phyloP scores from a whole-genome alignment of 1,140 invertebrate genomes.

The Drosophila nebulosa region DNA sequence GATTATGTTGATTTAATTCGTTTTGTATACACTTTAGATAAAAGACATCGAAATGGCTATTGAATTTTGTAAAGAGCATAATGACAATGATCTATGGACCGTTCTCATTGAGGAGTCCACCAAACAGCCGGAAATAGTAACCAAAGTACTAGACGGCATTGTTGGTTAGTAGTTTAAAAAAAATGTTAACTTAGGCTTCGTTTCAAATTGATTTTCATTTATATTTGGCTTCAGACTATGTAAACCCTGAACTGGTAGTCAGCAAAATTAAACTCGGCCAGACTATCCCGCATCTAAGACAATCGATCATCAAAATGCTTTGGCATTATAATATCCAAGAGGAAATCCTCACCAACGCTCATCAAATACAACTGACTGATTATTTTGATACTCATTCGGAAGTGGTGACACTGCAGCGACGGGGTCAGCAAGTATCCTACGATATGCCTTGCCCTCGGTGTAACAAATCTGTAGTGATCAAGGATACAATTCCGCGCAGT shows the following conservation, averaged over 20 bases:
- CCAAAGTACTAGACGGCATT: slow-evolving; percentile 83
- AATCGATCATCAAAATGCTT: slow-evolving; percentile 96
- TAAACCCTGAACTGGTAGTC: slow-evolving; percentile 94
- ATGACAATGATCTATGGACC: slow-evolving; percentile 96
- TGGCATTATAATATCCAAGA: slow-evolving; percentile 97
- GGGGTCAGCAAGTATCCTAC: slow-evolving; percentile 87
- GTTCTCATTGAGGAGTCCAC: slow-evolving; percentile 95
- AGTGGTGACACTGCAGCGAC: slow-evolving; percentile 88
- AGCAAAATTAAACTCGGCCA: slow-evolving; percentile 91
- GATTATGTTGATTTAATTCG: neutral
- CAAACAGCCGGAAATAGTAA: slow-evolving; percentile 89
- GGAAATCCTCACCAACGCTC: slow-evolving; percentile 93
- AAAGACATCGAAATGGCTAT: slow-evolving; percentile 96
- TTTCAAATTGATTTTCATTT: neutral
- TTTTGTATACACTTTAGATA: slow-evolving; percentile 37
- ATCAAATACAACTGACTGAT: slow-evolving; percentile 92
- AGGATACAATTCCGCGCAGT: slow-evolving; percentile 85
- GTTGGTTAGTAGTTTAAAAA: slow-evolving; percentile 41
- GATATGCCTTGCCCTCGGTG: slow-evolving; percentile 90
- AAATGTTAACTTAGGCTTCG: neutral
- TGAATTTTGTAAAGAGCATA: slow-evolving; percentile 97
- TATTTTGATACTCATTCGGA: slow-evolving; percentile 94
- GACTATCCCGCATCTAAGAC: slow-evolving; percentile 93
- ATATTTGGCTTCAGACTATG: slow-evolving; percentile 82
- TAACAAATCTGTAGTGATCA: slow-evolving; percentile 85